Evolutionary conservation across 2,888 invertebrate species (phyloP).

Genomic region (Melanostoma scalare): DNA sequence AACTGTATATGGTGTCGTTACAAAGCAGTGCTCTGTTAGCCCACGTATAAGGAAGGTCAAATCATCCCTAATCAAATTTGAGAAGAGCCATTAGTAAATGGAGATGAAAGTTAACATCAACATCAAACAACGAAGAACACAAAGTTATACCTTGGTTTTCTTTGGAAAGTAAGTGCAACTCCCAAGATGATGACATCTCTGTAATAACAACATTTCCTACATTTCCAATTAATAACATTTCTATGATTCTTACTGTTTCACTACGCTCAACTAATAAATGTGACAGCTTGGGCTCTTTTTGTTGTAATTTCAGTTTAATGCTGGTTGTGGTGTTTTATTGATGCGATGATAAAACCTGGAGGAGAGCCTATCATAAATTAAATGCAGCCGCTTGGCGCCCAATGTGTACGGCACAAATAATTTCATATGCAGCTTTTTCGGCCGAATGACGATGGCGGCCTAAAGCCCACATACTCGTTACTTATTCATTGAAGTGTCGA

Average conservation of each 20-base stretch:
- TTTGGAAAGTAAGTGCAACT: background rate
- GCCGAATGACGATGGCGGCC: background rate
- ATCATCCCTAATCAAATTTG: slow-evolving; percentile 60
- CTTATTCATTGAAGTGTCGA: slow-evolving; percentile 52
- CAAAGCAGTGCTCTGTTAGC: background rate
- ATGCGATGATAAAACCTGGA: background rate
- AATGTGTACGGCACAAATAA: background rate
- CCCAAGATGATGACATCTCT: slow-evolving; percentile 33
- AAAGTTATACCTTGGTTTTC: background rate
- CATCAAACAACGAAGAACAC: background rate
- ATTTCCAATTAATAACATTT: slow-evolving; percentile 11
- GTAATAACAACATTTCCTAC: slow-evolving; percentile 14
- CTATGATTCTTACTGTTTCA: slow-evolving; percentile 40
- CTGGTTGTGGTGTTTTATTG: slow-evolving; percentile 7
- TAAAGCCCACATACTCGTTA: slow-evolving; percentile 40
- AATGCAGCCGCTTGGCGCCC: slow-evolving; percentile 49
- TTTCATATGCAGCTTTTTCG: background rate
- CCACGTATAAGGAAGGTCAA: slow-evolving; percentile 23
- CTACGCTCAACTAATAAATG: background rate
- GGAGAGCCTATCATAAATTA: slow-evolving; percentile 16
- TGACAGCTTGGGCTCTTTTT: background rate
- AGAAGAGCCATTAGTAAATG: slow-evolving; percentile 47
- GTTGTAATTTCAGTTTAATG: slow-evolving; percentile 22
- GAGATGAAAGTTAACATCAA: slow-evolving; percentile 56
- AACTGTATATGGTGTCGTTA: slow-evolving; percentile 1